Base-by-base conservation (phyloP, 2,113 vertebrate genomes). In the Polyodon spathula region DNA sequence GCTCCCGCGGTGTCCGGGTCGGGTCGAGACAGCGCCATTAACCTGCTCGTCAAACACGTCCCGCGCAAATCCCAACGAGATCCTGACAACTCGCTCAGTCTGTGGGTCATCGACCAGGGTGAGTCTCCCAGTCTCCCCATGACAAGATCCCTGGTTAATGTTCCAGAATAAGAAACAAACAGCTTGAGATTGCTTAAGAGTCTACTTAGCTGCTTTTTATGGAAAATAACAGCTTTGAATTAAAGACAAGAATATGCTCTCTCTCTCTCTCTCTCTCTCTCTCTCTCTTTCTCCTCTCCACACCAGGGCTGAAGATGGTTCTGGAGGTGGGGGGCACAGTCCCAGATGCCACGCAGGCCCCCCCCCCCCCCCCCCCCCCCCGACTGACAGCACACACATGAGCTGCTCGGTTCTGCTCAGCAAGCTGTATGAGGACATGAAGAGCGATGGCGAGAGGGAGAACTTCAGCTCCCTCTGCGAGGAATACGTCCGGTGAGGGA, bases 91-190 rank as follows among this genome's bases (percentile, higher is more conserved):
- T 89, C 85, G 50, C 76, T 94, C 65, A 88, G 88, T 0, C 86
- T 98, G 55, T 97, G 91, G 95, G 92, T 97, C 66, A 95, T 96
- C 0, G 95, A 98, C 68, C 92, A 96, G 42, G 96, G 94, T 97
- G 76, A 71, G 88, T 64, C 51, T 50, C n/a, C n/a, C n/a, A n/a
- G n/a, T n/a, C n/a, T n/a, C n/a, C n/a, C n/a, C n/a, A n/a, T n/a
- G n/a, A n/a, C n/a, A n/a, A n/a, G n/a, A n/a, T n/a, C n/a, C n/a
- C n/a, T n/a, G n/a, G n/a, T n/a, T n/a, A n/a, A n/a, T n/a, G n/a
- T n/a, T n/a, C n/a, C n/a, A n/a, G n/a, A n/a, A n/a, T n/a, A n/a
- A n/a, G n/a, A n/a, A n/a, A n/a, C n/a, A n/a, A n/a, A n/a, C n/a
- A n/a, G n/a, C n/a, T n/a, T n/a, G n/a, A n/a, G n/a, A n/a, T n/a